A percentile compares a stretch with the other conserved stretches of the same genome.
Evolutionary conservation across 1,140 invertebrate genomes (phyloP).

Genomic region (Cotesia chilonis): DNA sequence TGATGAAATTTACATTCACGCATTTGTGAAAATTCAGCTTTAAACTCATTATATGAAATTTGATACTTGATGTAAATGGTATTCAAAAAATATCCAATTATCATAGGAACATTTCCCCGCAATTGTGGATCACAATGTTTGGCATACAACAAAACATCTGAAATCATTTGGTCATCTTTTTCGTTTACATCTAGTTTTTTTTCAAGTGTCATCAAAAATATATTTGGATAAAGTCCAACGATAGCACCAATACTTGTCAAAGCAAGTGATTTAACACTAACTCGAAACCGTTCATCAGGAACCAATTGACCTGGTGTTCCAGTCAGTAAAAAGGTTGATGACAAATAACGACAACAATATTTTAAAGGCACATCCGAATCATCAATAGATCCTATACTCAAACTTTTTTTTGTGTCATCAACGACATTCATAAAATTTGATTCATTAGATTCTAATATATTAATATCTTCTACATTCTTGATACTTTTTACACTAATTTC

Average conservation of each 20-base stretch:
- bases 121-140: constrained; percentile 84
- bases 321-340: constrained; percentile 78
- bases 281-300: constrained; percentile 75
- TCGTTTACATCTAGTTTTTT: constrained; percentile 47
- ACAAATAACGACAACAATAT: constrained; percentile 79
- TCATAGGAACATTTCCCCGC: constrained; percentile 74
- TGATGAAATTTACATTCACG: constrained; percentile 51
- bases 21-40: constrained; percentile 49
- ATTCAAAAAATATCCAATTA: constrained; percentile 75
- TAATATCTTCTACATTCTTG: background rate
- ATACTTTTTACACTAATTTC: constrained; percentile 39
- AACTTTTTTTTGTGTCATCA: constrained; percentile 50
- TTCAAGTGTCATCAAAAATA: constrained; percentile 66
- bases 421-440: constrained; percentile 42
- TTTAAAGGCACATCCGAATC: constrained; percentile 76
- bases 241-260: constrained; percentile 77
- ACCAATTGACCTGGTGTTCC: constrained; percentile 72
- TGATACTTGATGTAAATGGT: constrained; percentile 70
- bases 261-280: constrained; percentile 86
- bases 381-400: constrained; percentile 73
- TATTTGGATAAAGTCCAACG: constrained; percentile 74
- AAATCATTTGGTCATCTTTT: constrained; percentile 68
- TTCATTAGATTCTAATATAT: background rate
- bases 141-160: constrained; percentile 76
- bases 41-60: constrained; percentile 56